Evolutionary conservation across 2,113 vertebrate genomes (phyloP).

Genomic region (Nasalis larvatus): DNA sequence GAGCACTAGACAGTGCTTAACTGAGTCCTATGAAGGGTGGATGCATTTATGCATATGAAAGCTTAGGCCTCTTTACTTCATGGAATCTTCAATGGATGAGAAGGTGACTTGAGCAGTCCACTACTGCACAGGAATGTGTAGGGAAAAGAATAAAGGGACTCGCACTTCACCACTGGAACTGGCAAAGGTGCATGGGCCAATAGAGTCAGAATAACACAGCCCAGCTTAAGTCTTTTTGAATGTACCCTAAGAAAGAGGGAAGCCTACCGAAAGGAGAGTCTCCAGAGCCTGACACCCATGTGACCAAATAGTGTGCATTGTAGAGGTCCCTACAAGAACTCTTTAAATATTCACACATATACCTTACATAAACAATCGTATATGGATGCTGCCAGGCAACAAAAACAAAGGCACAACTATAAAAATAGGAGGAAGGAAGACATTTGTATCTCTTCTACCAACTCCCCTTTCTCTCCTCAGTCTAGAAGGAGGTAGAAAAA

Average conservation of each 20-base stretch:
- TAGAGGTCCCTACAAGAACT: not conserved
- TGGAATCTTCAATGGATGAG: not conserved
- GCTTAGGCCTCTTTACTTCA: not conserved
- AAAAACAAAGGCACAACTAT: not conserved
- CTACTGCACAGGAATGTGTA: no score
- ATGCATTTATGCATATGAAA: not conserved
- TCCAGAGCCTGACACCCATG: not conserved
- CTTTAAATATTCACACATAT: not conserved
- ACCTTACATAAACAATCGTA: not conserved
- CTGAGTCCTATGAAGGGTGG: not conserved
- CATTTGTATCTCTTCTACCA: not conserved
- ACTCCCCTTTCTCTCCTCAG: not conserved
- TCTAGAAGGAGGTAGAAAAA: not conserved
- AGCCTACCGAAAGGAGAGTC: not conserved
- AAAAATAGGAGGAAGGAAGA: not conserved
- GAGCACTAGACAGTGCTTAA: not conserved
- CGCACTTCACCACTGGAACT: not conserved
- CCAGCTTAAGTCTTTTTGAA: not conserved
- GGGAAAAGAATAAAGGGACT: not conserved
- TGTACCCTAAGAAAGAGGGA: not conserved
- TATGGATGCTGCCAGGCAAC: not conserved
- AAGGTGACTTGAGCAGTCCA: not conserved
- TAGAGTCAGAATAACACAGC: not conserved
- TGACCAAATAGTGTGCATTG: not conserved
- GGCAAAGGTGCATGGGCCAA: not conserved